Conservation (phyloP, 2,888 invertebrate genomes). For the Andrena dorsata region DNA sequence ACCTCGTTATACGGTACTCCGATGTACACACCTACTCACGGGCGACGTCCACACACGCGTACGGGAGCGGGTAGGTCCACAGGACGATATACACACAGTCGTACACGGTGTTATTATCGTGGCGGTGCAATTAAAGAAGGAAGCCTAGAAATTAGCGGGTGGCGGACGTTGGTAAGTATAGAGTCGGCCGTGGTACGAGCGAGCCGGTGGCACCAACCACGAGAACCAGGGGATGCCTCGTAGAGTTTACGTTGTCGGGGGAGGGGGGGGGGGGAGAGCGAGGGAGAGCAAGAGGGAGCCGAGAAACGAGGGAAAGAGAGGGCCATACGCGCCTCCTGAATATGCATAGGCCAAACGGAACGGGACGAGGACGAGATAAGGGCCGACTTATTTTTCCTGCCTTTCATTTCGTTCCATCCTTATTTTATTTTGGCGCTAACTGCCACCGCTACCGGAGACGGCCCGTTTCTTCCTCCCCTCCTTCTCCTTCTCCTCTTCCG, state of each 20-base stretch:
- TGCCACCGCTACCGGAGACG: slow-evolving; percentile 77
- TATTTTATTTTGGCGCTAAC: slow-evolving; percentile 84
- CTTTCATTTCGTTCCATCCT: slow-evolving; percentile 81
- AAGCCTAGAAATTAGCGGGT: slow-evolving; percentile 83
- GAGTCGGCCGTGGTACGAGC: slow-evolving; percentile 73
- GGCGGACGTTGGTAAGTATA: slow-evolving; percentile 82
- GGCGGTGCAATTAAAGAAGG: slow-evolving; percentile 83
- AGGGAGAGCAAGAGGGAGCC: slow-evolving; percentile 59
- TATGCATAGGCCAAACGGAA: slow-evolving; percentile 84
- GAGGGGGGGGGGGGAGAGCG: slow-evolving; percentile 59
- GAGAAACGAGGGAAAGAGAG: slow-evolving; percentile 48
- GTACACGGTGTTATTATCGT: slow-evolving; percentile 80
- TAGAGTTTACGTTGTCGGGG: slow-evolving; percentile 55
- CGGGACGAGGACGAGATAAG: slow-evolving; percentile 83
- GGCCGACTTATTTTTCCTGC: slow-evolving; percentile 84
- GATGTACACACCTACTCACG: slow-evolving; percentile 21
- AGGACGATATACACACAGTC: slow-evolving; percentile 49
- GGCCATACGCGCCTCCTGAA: slow-evolving; percentile 78
- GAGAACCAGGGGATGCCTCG: slow-evolving; percentile 68
- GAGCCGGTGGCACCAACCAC: slow-evolving; percentile 69
- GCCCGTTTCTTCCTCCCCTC: slow-evolving; percentile 26
- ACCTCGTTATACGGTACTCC: slow-evolving; percentile 76
- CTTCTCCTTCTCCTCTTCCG: not conserved
- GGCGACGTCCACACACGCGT: slow-evolving; percentile 3
- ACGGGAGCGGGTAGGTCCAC: not conserved